Base-by-base conservation (phyloP, 2,888 invertebrate genomes). In the Melikaiella ostensackeni region DNA sequence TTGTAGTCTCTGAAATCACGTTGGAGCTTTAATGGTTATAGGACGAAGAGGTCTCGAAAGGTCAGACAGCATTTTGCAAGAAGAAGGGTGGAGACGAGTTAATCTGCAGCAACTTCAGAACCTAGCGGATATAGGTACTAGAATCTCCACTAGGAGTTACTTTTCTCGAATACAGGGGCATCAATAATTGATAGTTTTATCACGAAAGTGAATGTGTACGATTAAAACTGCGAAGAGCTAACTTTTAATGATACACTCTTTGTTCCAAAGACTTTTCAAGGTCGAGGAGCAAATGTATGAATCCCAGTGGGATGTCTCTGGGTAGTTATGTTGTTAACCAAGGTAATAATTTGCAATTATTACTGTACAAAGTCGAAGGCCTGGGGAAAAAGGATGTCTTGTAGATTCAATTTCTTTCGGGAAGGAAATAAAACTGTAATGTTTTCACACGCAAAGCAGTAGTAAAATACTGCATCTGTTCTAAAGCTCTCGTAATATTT, bases 271-370 rank as follows among this genome's bases (percentile, higher is more conserved):
- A 66, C 42, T 42, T 42, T 27, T 66, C 66, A 66, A 66, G 66
- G 66, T 66, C 42, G 46, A 16, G 42, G 2, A 66, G 42, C 33
- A 11, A 35, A 35, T 66, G 66, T 46, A 24, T 46, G 66, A 27
- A 27, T 46, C 66, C 19, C 66, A 46, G 66, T 66, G 42, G 66
- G 66, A 66, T 66, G 66, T 66, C 66, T 66, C 42, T 66, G 3
- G 42, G 66, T 66, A 66, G 66, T 66, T 66, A 66, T 42, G 66
- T 66, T 66, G 66, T 66, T 66, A 66, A 66, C 66, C 66, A 66
- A 66, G 66, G 66, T 24, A 66, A 66, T 66, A 66, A 66, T 66
- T 66, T 66, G 66, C 66, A 66, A 66, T 66, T 66, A 66, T 66
- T 66, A 66, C 46, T 21, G 42, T 66, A 66, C 42, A 42, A 66